phyloP scores from a whole-genome alignment of 1,140 invertebrate species.

The Dreissena rostriformis region DNA sequence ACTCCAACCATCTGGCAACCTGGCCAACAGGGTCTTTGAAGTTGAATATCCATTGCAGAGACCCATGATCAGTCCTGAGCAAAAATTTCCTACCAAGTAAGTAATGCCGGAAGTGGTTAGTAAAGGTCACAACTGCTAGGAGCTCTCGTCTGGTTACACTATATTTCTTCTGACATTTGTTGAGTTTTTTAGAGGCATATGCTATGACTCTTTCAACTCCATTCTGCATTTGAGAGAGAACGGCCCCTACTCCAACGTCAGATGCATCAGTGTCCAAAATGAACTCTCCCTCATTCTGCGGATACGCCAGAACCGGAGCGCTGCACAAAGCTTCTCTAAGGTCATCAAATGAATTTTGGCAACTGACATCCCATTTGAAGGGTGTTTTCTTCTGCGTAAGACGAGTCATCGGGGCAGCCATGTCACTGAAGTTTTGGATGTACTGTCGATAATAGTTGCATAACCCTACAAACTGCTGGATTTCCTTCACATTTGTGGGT shows the following conservation, averaged over 20 bases:
- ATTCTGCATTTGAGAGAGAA: conserved; percentile 17
- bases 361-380: not conserved
- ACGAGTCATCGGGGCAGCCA: not conserved
- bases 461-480: conserved; percentile 1
- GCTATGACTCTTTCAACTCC: conserved; percentile 16
- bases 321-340: conserved; percentile 13
- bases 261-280: conserved; percentile 50
- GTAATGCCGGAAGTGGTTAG: conserved; percentile 23
- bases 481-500: conserved; percentile 10
- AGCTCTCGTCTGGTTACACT: conserved; percentile 33
- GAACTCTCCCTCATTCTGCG: conserved; percentile 17
- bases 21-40: conserved; percentile 35
- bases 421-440: not conserved
- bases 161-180: not conserved
- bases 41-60: conserved; percentile 20
- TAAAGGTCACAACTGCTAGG: conserved; percentile 9
- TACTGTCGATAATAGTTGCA: conserved; percentile 2
- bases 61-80: conserved; percentile 51
- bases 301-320: conserved; percentile 43
- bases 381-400: not conserved
- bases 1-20: too few species aligned
- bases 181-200: conserved; percentile 7
- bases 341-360: not conserved
- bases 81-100: conserved; percentile 20
- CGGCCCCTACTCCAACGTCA: not conserved